phyloP scores from a whole-genome alignment of 2,888 invertebrate species.

The Epsilonema sp. region DNA sequence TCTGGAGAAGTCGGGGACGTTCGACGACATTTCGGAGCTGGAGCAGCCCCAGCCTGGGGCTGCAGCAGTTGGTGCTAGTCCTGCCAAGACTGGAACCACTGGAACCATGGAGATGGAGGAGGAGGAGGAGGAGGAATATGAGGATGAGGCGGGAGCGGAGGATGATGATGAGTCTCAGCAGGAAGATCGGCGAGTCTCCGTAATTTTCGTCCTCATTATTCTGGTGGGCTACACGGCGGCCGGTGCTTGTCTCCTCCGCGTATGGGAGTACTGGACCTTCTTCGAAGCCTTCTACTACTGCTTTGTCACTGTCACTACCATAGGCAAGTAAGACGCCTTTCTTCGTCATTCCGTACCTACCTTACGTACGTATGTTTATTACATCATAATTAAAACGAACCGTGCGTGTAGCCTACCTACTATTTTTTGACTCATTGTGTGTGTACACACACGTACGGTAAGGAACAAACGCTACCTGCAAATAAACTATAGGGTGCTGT shows the following conservation, averaged over 20 bases:
- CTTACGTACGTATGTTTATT: no score
- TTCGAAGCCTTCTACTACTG: conserved; percentile 30
- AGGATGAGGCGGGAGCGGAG: neutral
- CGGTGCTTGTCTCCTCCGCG: conserved; percentile 25
- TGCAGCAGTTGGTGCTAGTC: neutral
- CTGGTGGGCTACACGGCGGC: conserved; percentile 29
- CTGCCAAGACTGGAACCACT: neutral
- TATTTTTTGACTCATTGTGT: no score
- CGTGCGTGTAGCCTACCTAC: no score
- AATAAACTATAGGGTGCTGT: no score
- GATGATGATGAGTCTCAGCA: conserved; percentile 6
- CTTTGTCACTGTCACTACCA: conserved; percentile 29
- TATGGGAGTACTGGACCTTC: conserved; percentile 28
- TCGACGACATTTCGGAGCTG: no score
- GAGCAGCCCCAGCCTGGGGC: neutral
- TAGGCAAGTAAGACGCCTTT: conserved; percentile 15
- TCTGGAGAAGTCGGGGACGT: no score
- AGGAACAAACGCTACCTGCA: no score
- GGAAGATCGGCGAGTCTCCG: conserved; percentile 24
- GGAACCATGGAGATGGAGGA: neutral
- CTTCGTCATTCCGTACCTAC: neutral
- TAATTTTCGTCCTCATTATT: conserved; percentile 26
- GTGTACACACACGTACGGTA: no score
- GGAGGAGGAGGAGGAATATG: neutral
- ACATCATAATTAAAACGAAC: no score